phyloP scores from a whole-genome alignment of 2,113 vertebrate species.

The Chloropsis cyanopogon region DNA sequence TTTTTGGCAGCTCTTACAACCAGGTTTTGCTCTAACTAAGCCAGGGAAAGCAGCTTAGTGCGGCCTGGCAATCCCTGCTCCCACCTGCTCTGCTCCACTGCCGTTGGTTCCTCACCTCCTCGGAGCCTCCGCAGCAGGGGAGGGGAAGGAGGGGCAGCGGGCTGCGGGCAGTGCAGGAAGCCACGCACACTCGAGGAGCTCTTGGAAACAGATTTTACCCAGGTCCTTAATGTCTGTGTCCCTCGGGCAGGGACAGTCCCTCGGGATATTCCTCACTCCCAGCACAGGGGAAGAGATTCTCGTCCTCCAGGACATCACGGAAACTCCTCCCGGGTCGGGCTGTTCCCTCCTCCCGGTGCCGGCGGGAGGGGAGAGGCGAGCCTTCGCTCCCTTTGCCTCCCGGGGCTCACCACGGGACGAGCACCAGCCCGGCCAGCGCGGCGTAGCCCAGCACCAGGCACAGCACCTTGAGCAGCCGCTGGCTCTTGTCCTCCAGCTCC shows the following conservation, averaged over 20 bases:
- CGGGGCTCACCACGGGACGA: conserved; percentile 82
- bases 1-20: background rate
- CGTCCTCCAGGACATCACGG: background rate
- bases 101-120: background rate
- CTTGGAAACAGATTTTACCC: background rate
- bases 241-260: background rate
- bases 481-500: conserved; percentile 87
- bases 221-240: rapidly evolving
- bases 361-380: background rate
- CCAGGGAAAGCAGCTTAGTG: background rate
- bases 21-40: conserved; percentile 34
- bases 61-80: background rate
- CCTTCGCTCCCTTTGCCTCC: background rate
- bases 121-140: background rate
- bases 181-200: background rate
- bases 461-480: conserved; percentile 89
- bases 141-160: background rate
- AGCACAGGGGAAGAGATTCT: background rate
- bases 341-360: background rate
- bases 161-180: background rate
- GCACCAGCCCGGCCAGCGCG: conserved; percentile 77
- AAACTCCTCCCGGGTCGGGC: rapidly evolving
- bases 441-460: conserved; percentile 87
- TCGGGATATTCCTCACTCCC: background rate
- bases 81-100: background rate